These are phyloP conservation scores for Conus ventricosus DNA, from an alignment of 1,140 invertebrate genomes.

Conservation along the genomic window DNA sequence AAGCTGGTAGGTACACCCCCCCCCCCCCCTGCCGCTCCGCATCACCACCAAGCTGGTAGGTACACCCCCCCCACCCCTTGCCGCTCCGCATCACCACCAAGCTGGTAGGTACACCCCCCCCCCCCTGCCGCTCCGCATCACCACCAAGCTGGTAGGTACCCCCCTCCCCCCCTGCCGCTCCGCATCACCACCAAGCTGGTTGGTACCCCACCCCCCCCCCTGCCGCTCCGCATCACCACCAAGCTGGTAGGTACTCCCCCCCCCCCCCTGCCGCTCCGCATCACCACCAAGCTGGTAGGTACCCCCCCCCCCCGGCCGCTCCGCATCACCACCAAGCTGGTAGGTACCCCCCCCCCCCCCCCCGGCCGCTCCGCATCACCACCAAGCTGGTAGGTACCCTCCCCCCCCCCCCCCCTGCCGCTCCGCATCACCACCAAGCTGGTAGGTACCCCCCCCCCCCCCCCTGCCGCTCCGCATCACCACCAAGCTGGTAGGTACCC, in stretches of 20 bases:
- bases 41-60: constrained; percentile 65
- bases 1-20: constrained; percentile 62
- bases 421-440: constrained; percentile 62
- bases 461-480: constrained; percentile 62
- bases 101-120: constrained; percentile 63
- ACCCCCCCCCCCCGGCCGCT: constrained; percentile 51
- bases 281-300: constrained; percentile 65
- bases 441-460: constrained; percentile 61
- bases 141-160: constrained; percentile 62
- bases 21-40: constrained; percentile 53
- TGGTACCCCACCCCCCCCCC: no score
- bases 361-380: constrained; percentile 60
- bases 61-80: no score
- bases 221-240: constrained; percentile 62
- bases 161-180: no score
- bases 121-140: constrained; percentile 58
- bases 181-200: constrained; percentile 64
- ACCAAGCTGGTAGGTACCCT: constrained; percentile 60
- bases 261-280: constrained; percentile 56
- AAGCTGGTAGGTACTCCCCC: constrained; percentile 60
- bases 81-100: constrained; percentile 62
- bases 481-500: constrained; percentile 60
- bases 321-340: constrained; percentile 61
- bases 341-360: no score
- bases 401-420: no score